phyloP scores from a whole-genome alignment of 2,113 vertebrate genomes.

The Indicator indicator region DNA sequence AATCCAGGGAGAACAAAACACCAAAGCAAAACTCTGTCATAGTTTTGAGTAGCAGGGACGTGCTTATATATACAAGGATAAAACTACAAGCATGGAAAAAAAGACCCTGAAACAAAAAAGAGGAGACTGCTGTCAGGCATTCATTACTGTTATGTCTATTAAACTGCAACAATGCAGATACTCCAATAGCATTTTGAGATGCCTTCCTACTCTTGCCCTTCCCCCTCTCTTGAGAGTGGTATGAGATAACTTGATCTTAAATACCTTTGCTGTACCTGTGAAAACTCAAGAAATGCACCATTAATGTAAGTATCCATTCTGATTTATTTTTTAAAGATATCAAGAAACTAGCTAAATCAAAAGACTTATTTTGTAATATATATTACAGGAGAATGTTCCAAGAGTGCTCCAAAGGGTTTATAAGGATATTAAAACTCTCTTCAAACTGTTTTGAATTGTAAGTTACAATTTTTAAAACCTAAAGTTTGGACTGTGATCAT shows the following conservation, averaged over 20 bases:
- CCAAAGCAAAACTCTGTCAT: background rate
- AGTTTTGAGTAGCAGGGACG: background rate
- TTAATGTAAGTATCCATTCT: background rate
- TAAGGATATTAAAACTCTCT: background rate
- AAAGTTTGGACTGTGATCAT: background rate
- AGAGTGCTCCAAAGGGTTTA: background rate
- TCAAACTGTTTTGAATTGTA: background rate
- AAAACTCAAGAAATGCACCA: background rate
- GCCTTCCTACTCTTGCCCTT: background rate
- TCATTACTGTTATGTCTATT: background rate
- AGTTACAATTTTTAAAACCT: background rate
- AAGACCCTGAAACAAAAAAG: background rate
- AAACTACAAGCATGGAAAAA: background rate
- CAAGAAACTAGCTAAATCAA: background rate
- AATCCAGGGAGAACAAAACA: background rate
- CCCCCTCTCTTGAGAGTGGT: background rate
- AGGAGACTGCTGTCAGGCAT: background rate
- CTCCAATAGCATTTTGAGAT: background rate
- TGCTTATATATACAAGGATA: background rate
- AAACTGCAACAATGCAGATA: background rate
- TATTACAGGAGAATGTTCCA: background rate
- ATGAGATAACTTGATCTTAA: background rate
- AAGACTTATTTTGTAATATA: background rate
- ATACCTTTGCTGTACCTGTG: background rate
- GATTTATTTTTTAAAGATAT: background rate